Evolutionary conservation across 2,113 vertebrate species (phyloP), one percentile per base, ranked within the genome.

Genomic region (Fregetta grallaria): DNA sequence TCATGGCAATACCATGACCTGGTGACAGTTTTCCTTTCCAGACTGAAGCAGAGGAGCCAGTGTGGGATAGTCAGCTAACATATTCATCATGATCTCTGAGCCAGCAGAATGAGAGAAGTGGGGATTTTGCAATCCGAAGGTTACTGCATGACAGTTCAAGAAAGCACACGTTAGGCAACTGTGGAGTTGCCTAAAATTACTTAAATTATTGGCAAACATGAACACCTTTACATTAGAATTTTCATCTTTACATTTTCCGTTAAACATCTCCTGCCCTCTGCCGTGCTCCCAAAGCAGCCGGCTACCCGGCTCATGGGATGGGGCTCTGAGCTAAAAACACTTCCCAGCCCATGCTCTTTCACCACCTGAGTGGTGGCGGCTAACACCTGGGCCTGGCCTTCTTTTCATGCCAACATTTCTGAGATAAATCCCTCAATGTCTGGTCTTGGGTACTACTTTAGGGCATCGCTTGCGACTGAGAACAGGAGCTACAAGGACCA

Each of bases 201-300:
- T 85, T 74, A 38, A 84, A 47, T 58, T 75, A 68, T 40, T 86
- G 47, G 13, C n/a, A 86, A 74, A 89, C 4, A 3, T 76, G 40
- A 80, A 50, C 5, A 50, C 3, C 9, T 77, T 47, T 70, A 20
- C 27, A 15, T 52, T 49, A 77, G n/a, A 59, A 74, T 61, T 68
- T 72, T 2, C 6, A 20, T 82, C 18, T 65, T 92, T 82, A 19
- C 5, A 6, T 65, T 88, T 18, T 61, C 27, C 5, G 1, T 66
- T 55, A 47, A 84, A 74, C 7, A 83, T 12, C 7, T 68, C 30
- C n/a, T 65, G 23, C 23, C 4, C 6, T 80, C 45, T 70, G n/a
- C 13, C 0, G 0, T 1, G 2, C 16, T 71, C 55, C 12, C 3
- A 9, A 76, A 77, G 38, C 7, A 66, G 34, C 1, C 3, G 16